Evolutionary conservation across 2,113 vertebrate genomes (phyloP).

Genomic region (Bujurquina vittata): DNA sequence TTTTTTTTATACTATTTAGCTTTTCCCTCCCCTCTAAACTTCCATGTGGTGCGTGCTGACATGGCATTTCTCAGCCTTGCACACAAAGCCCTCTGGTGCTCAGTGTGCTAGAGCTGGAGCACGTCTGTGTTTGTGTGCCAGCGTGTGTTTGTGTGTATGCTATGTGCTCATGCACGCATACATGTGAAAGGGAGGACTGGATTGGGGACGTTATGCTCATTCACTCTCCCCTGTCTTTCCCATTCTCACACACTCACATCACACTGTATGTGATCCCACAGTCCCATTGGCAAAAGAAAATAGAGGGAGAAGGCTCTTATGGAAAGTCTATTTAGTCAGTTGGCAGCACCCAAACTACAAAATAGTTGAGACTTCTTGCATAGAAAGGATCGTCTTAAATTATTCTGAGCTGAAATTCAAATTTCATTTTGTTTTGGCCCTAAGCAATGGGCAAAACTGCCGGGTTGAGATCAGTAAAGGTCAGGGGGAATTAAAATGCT

Average conservation of each 20-base stretch:
- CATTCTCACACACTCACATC: conserved; percentile 13
- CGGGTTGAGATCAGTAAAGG: conserved; percentile 71
- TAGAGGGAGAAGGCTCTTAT: conserved; percentile 21
- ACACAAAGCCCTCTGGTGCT: conserved; percentile 73
- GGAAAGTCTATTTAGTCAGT: conserved; percentile 44
- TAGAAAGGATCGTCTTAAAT: conserved; percentile 62
- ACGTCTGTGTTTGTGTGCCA: conserved; percentile 29
- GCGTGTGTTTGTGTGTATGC: conserved; percentile 5
- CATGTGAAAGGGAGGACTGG: conserved; percentile 29
- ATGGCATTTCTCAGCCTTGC: conserved; percentile 64
- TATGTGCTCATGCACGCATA: conserved; percentile 25
- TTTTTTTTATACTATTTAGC: conserved; percentile 65
- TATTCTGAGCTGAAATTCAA: conserved; percentile 72
- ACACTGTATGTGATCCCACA: conserved; percentile 45
- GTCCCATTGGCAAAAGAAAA: conserved; percentile 31
- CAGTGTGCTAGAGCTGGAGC: conserved; percentile 51
- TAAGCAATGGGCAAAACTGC: conserved; percentile 63
- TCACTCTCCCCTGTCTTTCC: conserved; percentile 10
- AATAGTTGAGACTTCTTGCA: conserved; percentile 28
- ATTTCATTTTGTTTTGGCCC: conserved; percentile 77
- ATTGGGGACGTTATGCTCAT: conserved; percentile 17
- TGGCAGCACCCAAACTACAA: conserved; percentile 46
- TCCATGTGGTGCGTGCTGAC: conserved; percentile 73
- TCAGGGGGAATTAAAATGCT: conserved; percentile 77
- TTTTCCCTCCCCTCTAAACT: conserved; percentile 62